phyloP scores from a whole-genome alignment of 92 coral and sea anemone species.

The Plumapathes pennacea region DNA sequence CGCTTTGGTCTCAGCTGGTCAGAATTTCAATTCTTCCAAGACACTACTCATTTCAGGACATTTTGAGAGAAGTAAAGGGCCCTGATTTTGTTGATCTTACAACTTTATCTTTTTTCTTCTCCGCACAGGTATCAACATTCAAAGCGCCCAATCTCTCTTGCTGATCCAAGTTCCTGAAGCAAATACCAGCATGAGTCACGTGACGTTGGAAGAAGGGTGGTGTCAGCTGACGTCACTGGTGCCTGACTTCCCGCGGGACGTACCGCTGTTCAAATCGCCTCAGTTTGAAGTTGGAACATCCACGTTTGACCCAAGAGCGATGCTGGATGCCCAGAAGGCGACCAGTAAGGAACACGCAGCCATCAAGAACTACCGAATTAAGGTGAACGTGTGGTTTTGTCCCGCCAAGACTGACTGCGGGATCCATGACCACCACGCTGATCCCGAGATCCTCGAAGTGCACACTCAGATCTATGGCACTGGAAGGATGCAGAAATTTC shows the following conservation, averaged over 20 bases:
- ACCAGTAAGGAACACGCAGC: background rate
- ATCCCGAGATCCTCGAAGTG: slow-evolving; percentile 70
- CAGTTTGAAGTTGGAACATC: slow-evolving; percentile 79
- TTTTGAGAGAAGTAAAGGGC: too few species aligned
- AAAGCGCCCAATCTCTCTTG: slow-evolving; percentile 63
- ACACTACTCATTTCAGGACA: too few species aligned
- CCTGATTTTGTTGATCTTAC: too few species aligned
- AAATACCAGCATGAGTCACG: slow-evolving; percentile 38
- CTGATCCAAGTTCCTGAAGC: slow-evolving; percentile 50
- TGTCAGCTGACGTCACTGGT: slow-evolving; percentile 42
- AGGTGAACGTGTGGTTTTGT: slow-evolving; percentile 70
- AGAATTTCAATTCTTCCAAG: too few species aligned
- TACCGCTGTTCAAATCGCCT: slow-evolving; percentile 67
- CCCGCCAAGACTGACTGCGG: slow-evolving; percentile 62
- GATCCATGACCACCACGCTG: slow-evolving; percentile 56
- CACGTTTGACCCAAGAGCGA: slow-evolving; percentile 51
- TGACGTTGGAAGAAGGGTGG: slow-evolving; percentile 62
- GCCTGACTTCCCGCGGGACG: slow-evolving; percentile 39
- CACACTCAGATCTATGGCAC: slow-evolving; percentile 65
- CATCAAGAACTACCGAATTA: slow-evolving; percentile 38
- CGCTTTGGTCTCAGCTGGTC: too few species aligned
- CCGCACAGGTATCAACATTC: slow-evolving; percentile 37
- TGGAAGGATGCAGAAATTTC: slow-evolving; percentile 83
- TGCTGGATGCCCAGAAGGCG: slow-evolving; percentile 16
- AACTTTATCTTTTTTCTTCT: background rate